Percentiles rank a stretch among this genome's conserved stretches.
These are phyloP conservation scores for Drosophila formosana DNA, from an alignment of 2,888 invertebrate genomes.

Conservation along the genomic window DNA sequence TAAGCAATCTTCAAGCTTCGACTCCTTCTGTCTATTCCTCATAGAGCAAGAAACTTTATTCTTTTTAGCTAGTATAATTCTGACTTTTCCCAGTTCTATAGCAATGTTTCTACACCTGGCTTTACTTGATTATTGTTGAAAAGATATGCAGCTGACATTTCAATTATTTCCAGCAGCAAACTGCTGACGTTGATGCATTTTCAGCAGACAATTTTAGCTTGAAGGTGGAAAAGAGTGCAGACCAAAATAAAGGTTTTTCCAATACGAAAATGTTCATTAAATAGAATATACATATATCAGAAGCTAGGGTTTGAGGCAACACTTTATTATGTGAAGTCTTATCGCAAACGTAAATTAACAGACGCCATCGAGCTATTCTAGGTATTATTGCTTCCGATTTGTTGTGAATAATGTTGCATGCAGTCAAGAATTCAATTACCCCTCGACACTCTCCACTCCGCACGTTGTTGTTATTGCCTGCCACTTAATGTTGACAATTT, in stretches of 20 bases:
- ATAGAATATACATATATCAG: constrained; percentile 2
- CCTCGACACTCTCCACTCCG: constrained; percentile 22
- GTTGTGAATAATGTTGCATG: constrained; percentile 73
- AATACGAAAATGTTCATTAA: constrained; percentile 14
- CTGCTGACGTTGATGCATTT: constrained; percentile 46
- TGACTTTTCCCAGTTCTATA: not conserved
- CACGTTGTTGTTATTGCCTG: constrained; percentile 58
- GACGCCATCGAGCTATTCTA: constrained; percentile 34
- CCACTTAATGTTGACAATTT: constrained; percentile 80
- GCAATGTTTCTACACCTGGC: not conserved
- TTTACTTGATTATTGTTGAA: constrained; percentile 17
- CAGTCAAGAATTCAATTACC: constrained; percentile 78
- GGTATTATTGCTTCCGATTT: constrained; percentile 78
- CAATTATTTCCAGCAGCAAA: constrained; percentile 45
- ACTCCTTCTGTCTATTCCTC: no score
- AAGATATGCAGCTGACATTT: constrained; percentile 58
- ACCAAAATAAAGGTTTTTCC: not conserved
- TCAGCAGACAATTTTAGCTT: constrained; percentile 23
- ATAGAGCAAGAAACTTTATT: not conserved
- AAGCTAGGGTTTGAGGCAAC: constrained; percentile 24
- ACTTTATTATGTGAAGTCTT: constrained; percentile 48
- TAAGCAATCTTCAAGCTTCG: no score
- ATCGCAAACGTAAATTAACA: constrained; percentile 66
- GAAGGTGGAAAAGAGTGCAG: constrained; percentile 30
- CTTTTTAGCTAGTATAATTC: not conserved